Evolutionary conservation across 2,888 invertebrate species (phyloP), one percentile per base, ranked within the genome.

Genomic region (Marasmarcha lunaedactyla): DNA sequence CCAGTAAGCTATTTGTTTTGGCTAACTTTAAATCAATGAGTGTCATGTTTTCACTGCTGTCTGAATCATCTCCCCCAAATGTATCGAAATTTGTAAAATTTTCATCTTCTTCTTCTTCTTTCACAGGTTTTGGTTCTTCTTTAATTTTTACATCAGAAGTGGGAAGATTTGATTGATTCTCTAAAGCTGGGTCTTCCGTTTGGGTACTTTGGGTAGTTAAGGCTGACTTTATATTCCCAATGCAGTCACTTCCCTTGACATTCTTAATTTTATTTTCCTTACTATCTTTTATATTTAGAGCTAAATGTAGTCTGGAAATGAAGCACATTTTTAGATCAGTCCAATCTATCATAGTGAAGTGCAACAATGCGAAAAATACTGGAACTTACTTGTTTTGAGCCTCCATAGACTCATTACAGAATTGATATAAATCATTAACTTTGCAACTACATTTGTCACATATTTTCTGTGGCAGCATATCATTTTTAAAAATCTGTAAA

Each of bases 401-500:
- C 65, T 86, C 89, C 7, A 87, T 86, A 38, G 88, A 86, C 52
- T 87, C 88, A 57, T 88, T 90, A 76, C 89, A 89, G 68, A 90
- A 90, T 64, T 89, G 87, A 66, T 90, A 90, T 53, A 88, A 81
- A 64, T 88, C 86, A 57, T 90, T 90, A 58, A 90, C 85, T 81
- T 89, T 90, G 61, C 86, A 87, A 64, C 87, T 87, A 65, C 90
- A 90, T 48, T 85, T 87, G 64, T 89, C 87, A 62, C 90, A 90
- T 53, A 90, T 88, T 64, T 87, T 89, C 69, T 90, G 89, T 39
- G 90, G 90, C 55, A 90, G 74, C 57, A 83, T 85, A 64, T 90
- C 90, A 51, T 89, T 87, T 58, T 84, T 85, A 45, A 85, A 77
- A 46, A 90, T 86, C 90, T 90, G 74, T 54, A 47, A 59, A 61